Percentiles rank a stretch among this genome's conserved stretches.
Conservation (phyloP, 53 echinoderm and acorn worm genomes). For the Temnopleurus reevesii region DNA sequence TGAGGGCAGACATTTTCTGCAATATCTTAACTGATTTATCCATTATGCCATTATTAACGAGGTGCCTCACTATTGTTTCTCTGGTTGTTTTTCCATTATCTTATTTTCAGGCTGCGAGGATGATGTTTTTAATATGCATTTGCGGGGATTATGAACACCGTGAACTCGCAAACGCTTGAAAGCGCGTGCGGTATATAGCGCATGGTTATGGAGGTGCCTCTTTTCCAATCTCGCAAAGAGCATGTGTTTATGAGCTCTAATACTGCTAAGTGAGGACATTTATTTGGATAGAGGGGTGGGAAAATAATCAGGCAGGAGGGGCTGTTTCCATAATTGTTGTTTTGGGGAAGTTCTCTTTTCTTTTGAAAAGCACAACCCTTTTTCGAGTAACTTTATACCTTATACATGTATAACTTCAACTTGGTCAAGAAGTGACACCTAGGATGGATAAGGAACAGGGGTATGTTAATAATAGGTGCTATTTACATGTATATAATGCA, state of each 20-base stretch:
- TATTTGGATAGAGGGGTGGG: conserved; percentile 51
- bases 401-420: no score
- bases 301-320: conserved; percentile 35
- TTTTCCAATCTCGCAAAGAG: conserved; percentile 18
- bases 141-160: background rate
- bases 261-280: conserved; percentile 43
- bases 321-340: background rate
- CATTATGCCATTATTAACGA: background rate
- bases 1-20: no score
- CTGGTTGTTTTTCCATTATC: background rate
- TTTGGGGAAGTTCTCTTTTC: no score
- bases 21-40: background rate
- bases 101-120: background rate
- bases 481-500: no score
- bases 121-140: background rate
- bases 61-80: no score
- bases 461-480: no score
- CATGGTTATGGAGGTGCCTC: conserved; percentile 11
- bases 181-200: background rate
- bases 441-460: no score
- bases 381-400: no score
- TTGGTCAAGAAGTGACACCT: no score
- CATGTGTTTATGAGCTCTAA: conserved; percentile 45
- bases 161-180: background rate
- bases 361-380: no score